A percentile compares a stretch with the other conserved stretches of the same genome.
Evolutionary conservation across 2,888 invertebrate species (phyloP).

Genomic region (Monochamus alternatus): DNA sequence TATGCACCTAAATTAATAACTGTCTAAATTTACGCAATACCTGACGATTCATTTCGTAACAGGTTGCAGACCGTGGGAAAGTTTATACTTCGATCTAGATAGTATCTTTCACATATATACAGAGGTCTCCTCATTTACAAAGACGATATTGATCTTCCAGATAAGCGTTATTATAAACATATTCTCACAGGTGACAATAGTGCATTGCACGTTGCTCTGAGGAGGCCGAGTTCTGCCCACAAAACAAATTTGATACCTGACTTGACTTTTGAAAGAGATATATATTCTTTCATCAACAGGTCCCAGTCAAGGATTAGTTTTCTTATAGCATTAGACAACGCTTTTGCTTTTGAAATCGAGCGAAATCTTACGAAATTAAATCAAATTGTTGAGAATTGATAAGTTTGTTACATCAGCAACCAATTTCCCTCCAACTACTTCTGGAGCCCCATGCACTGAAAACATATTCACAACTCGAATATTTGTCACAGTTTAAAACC

Average conservation of each 20-base stretch:
- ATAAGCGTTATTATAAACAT: conserved; percentile 5
- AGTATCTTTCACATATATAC: conserved; percentile 3
- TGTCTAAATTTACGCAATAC: conserved; percentile 8
- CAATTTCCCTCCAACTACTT: too few relatives aligned
- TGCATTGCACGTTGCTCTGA: neutral
- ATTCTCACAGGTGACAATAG: conserved; percentile 7
- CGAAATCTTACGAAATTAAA: too few relatives aligned
- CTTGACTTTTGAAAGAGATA: neutral
- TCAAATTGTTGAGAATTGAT: too few relatives aligned
- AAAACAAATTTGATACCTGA: neutral
- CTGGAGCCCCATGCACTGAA: too few relatives aligned
- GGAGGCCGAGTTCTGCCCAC: neutral
- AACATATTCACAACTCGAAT: too few relatives aligned
- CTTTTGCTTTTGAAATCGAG: too few relatives aligned
- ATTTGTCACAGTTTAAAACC: too few relatives aligned
- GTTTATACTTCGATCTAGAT: conserved; percentile 2
- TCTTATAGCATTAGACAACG: neutral
- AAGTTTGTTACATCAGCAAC: too few relatives aligned
- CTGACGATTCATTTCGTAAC: neutral
- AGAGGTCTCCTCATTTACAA: neutral
- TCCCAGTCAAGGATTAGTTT: neutral
- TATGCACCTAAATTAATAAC: neutral
- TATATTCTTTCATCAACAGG: too few relatives aligned
- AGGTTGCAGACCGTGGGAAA: conserved; percentile 24
- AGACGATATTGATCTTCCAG: neutral